These are phyloP conservation scores for Lerema accius DNA, from an alignment of 1,140 invertebrate species.

Conservation along the genomic window DNA sequence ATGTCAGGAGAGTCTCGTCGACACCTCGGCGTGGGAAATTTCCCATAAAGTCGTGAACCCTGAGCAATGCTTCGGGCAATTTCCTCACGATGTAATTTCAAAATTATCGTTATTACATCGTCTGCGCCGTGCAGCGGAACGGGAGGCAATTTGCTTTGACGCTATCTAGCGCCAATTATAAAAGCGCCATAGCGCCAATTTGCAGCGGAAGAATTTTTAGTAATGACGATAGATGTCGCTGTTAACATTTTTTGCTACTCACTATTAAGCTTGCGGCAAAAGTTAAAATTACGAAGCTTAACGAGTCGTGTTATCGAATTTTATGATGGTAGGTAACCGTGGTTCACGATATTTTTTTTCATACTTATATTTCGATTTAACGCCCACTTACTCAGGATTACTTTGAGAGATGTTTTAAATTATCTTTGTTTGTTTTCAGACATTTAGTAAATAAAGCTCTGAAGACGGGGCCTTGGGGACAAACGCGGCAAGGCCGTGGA, in stretches of 20 bases:
- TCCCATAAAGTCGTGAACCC: slow-evolving; percentile 47
- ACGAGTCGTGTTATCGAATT: background rate
- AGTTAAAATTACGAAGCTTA: no score
- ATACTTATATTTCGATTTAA: no score
- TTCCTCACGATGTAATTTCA: slow-evolving; percentile 46
- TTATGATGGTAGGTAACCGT: no score
- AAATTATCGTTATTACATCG: slow-evolving; percentile 46
- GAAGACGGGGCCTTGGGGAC: slow-evolving; percentile 84
- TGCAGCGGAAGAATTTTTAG: background rate
- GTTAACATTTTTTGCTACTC: slow-evolving; percentile 1
- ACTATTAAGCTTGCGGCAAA: no score
- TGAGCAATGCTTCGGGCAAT: slow-evolving; percentile 34
- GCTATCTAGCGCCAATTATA: slow-evolving; percentile 41
- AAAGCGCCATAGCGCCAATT: background rate
- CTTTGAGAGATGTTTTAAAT: no score
- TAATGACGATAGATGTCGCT: slow-evolving; percentile 12
- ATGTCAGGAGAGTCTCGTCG: slow-evolving; percentile 32
- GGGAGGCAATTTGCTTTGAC: slow-evolving; percentile 38
- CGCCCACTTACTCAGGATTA: no score
- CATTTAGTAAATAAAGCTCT: slow-evolving; percentile 69
- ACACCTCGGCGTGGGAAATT: slow-evolving; percentile 53
- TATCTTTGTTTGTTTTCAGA: slow-evolving; percentile 59
- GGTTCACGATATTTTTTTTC: no score
- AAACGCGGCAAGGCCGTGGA: slow-evolving; percentile 84
- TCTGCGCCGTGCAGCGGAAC: slow-evolving; percentile 41